Percentiles rank a stretch among this genome's conserved stretches.
phyloP scores from a whole-genome alignment of 2,797 vertebrate species.

The Tragopan temminckii region DNA sequence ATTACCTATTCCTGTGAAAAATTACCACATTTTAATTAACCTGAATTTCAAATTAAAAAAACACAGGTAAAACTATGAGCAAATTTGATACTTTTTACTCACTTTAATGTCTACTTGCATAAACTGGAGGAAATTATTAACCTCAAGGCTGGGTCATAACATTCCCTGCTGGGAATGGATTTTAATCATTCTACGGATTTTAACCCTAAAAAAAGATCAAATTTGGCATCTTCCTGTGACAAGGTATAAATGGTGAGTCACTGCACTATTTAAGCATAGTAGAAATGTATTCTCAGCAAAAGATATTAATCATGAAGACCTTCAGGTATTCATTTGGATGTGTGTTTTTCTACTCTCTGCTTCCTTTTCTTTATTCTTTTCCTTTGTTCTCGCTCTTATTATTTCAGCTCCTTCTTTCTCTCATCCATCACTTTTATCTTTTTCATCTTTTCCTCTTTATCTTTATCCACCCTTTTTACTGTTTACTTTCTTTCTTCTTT shows the following conservation, averaged over 20 bases:
- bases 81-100: not conserved
- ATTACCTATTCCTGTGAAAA: not conserved
- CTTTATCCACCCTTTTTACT: conserved; percentile 9
- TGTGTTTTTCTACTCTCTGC: not conserved
- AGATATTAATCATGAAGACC: not conserved
- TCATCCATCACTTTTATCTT: conserved; percentile 57
- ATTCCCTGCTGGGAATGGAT: not conserved
- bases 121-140: not conserved
- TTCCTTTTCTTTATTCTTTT: conserved; percentile 24
- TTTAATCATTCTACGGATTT: not conserved
- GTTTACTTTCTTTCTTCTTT: conserved; percentile 14
- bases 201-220: not conserved
- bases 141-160: not conserved
- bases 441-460: conserved; percentile 33
- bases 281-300: not conserved
- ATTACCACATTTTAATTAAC: not conserved
- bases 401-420: conserved; percentile 16
- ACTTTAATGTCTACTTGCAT: not conserved
- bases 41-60: not conserved
- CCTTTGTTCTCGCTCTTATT: conserved; percentile 47
- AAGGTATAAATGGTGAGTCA: not conserved
- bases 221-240: not conserved
- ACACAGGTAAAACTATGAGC: not conserved
- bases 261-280: not conserved
- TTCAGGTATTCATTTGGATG: not conserved